Evolutionary conservation across 2,888 invertebrate genomes (phyloP), one percentile per base, ranked within the genome.

Genomic region (Amphiduros pacificus): DNA sequence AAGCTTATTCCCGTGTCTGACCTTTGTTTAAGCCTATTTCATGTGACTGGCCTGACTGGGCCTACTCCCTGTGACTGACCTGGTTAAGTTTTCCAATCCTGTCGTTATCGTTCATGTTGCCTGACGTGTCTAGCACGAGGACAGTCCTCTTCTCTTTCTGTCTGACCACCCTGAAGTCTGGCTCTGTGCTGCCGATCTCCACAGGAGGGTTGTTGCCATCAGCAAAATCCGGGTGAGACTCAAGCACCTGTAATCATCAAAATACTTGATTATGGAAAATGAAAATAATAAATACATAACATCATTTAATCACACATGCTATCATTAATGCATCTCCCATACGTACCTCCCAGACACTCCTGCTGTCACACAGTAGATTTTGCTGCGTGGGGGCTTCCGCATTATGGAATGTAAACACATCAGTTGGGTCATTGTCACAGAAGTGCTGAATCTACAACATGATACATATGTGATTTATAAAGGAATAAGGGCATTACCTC

Each of bases 351-450:
- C 86, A 79, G 2, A 87, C 85, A 71, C 87, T 87, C 51, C 83
- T 83, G 20, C 86, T 81, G 61, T 85, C 82, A 74, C 88, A 88
- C 20, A 88, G 79, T 29, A 85, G 82, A 76, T 88, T 88, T 66
- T 88, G 88, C 76, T 87, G 87, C 17, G 87, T 88, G 1, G 88
- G 88, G 0, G 87, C 87, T 64, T 85, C 84, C 2, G 83, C 79
- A 72, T 88, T 86, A 77, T 88, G 88, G 52, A 60, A 51, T 3
- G 62, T 63, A 5, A 44, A 17, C 17, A 60, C 53, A 20, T 26
- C 29, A 9, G 11, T 14, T n/a, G 62, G 65, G 50, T 61, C 60
- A 28, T 85, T 84, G 73, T 88, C 87, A 75, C 88, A 88, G 76
- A 88, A 88, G 79, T 85, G n/a, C 20, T 6, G 17, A 2, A 58